Conservation (phyloP, 1,140 invertebrate genomes). For the Drosophila pseudoobscura region DNA sequence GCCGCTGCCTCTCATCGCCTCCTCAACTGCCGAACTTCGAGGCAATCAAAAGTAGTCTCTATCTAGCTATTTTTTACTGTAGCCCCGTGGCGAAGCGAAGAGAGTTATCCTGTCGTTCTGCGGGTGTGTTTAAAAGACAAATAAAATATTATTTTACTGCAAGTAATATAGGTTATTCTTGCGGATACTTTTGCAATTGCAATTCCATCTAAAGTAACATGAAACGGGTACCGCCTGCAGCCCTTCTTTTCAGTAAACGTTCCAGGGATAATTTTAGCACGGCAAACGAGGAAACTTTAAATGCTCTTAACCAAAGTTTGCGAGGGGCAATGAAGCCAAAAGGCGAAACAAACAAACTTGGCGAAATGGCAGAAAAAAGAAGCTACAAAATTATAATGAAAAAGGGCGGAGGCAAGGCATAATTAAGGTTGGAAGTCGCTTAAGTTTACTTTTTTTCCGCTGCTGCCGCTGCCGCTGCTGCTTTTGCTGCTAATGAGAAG, state of each 20-base stretch:
- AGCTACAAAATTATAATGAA: conserved; percentile 28
- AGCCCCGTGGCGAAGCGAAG: background rate
- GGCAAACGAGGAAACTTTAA: conserved; percentile 61
- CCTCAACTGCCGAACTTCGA: background rate
- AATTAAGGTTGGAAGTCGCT: conserved; percentile 74
- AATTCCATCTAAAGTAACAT: background rate
- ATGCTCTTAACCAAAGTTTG: conserved; percentile 53
- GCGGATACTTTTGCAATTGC: too few relatives aligned
- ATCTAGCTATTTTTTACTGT: conserved; percentile 28
- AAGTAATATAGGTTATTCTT: too few relatives aligned
- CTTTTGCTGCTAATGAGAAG: conserved; percentile 63
- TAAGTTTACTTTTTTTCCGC: conserved; percentile 50
- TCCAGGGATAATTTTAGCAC: conserved; percentile 48
- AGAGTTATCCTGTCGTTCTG: background rate
- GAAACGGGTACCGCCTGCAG: background rate
- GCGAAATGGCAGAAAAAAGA: conserved; percentile 34
- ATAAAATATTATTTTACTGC: too few relatives aligned
- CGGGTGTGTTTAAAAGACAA: too few relatives aligned
- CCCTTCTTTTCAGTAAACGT: conserved; percentile 34
- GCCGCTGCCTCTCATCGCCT: background rate
- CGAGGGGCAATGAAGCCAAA: conserved; percentile 48
- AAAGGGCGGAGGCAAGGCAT: conserved; percentile 24
- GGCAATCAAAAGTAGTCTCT: conserved; percentile 43
- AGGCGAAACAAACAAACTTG: conserved; percentile 64
- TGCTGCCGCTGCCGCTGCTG: conserved; percentile 39